Percentiles rank a stretch among this genome's conserved stretches.
phyloP scores from a whole-genome alignment of 2,888 invertebrate species.

The Galerucella pusilla region DNA sequence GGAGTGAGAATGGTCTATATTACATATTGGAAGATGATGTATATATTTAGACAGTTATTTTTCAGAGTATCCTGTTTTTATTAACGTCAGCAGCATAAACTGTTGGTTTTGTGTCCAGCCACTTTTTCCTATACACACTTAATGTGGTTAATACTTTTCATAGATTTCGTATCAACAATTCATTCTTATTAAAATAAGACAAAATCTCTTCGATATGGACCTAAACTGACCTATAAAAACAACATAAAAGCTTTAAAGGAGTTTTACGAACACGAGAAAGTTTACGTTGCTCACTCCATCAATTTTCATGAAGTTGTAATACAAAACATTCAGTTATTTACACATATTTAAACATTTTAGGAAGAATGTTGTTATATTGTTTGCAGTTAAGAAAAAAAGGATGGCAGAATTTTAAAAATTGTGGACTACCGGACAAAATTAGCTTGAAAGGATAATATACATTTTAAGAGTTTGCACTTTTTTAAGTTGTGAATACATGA shows the following conservation, averaged over 20 bases:
- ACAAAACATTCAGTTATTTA: neutral
- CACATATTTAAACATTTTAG: conserved; percentile 1
- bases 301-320: conserved; percentile 18
- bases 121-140: no score
- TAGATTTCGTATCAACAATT: neutral
- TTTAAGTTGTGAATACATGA: no score
- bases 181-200: conserved; percentile 15
- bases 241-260: conserved; percentile 29
- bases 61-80: no score
- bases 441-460: no score
- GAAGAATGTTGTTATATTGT: neutral
- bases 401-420: neutral
- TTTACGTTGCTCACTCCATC: conserved; percentile 21
- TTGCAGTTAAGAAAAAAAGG: neutral
- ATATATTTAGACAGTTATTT: no score
- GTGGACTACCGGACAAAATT: no score
- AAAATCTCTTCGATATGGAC: conserved; percentile 27
- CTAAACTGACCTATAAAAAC: conserved; percentile 28
- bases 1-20: no score
- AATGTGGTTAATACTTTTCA: neutral
- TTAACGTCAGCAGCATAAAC: no score
- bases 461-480: no score
- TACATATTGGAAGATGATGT: no score
- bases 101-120: no score
- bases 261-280: conserved; percentile 32